Conservation (phyloP, 2,797 vertebrate genomes). For the Kryptopterus vitreolus region DNA sequence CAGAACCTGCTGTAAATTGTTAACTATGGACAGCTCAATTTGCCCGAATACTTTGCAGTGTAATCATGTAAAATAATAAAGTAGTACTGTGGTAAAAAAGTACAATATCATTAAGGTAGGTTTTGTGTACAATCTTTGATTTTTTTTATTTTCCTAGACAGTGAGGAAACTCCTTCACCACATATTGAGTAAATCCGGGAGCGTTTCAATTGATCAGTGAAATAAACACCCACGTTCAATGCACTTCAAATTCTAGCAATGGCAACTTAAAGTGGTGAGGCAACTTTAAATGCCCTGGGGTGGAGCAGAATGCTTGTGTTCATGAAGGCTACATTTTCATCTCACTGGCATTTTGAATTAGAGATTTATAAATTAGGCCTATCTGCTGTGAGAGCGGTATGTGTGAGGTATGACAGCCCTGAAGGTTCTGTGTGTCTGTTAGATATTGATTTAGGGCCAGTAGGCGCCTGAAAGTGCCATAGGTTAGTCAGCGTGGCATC, state of each 20-base stretch:
- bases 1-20: background rate
- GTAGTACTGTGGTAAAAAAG: background rate
- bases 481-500: constrained; percentile 71
- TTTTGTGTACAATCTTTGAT: background rate
- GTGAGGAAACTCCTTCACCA: background rate
- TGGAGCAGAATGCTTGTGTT: constrained; percentile 14
- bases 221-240: background rate
- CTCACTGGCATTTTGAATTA: constrained; percentile 18
- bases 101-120: background rate
- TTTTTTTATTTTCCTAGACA: background rate
- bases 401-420: constrained; percentile 56
- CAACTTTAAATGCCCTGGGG: constrained; percentile 5
- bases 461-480: constrained; percentile 59
- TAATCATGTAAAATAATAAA: background rate
- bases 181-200: background rate
- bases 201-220: no score
- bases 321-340: constrained; percentile 21
- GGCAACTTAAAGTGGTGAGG: background rate
- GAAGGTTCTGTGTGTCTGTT: constrained; percentile 54
- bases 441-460: constrained; percentile 62
- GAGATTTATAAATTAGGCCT: constrained; percentile 41
- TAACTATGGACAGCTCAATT: background rate
- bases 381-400: constrained; percentile 24
- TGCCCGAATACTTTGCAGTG: background rate
- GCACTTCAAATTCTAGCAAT: background rate